Evolutionary conservation across 2,888 invertebrate genomes (phyloP), one percentile per base, ranked within the genome.

Genomic region (Argyresthia goedartella): DNA sequence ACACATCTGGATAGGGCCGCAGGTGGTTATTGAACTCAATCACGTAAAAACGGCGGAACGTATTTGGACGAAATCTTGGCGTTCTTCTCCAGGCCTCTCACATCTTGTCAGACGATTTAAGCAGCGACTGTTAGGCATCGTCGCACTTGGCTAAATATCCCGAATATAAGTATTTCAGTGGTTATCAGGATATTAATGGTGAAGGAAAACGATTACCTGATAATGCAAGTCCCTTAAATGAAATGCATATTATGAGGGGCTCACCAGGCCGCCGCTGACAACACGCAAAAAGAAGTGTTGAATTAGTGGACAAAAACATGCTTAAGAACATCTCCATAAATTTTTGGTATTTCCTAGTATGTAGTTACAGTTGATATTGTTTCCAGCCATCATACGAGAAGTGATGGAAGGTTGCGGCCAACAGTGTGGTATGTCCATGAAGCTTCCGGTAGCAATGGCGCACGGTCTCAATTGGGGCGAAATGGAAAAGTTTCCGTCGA

Each of bases 361-460:
- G 1, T n/a, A 39, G 2, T 8, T 9, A 11, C 8, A 11, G 3
- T 39, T 39, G 10, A 46, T 13, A 13, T 48, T 51, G 14, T 15
- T 46, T 50, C 25, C 66, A 85, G 84, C 35, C 1, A 59, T 75
- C 53, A 73, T 84, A 39, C 69, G 70, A 47, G 56, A 59, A 1
- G 69, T 63, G 35, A 85, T 86, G 85, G 79, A 81, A 58, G 54
- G 57, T 0, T 72, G 79, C 60, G 81, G 78, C 1, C 54, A 47
- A 35, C 59, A 53, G n/a, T 70, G 69, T 59, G 76, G 77, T 6
- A 51, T 81, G 66, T 9, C 57, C 1, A 56, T 62, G 51, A 4
- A 61, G 33, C 69, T 86, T 55, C 82, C 85, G 7, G 81, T 84
- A 2, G 58, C 69, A 4, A n/a, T 82, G 51, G 53, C 63, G 35